Conservation (phyloP, 2,888 invertebrate species). For the Operophtera brumata region DNA sequence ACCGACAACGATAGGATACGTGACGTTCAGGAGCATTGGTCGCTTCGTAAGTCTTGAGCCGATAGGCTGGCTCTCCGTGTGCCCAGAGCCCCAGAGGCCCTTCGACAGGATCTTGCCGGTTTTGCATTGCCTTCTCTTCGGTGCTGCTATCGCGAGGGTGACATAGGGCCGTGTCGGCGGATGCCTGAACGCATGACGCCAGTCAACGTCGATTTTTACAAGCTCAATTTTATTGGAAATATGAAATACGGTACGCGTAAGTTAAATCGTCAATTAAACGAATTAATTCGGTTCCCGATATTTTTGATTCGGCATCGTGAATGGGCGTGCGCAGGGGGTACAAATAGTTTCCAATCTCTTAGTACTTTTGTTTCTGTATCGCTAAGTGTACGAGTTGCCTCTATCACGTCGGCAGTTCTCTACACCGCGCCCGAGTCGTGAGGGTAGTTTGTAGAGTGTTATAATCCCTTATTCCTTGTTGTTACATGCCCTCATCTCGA, state of each 20-base stretch:
- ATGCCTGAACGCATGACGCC: conserved; percentile 49
- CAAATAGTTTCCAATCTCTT: conserved; percentile 40
- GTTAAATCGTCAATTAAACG: conserved; percentile 73
- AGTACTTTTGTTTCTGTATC: conserved; percentile 40
- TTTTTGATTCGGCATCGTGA: conserved; percentile 30
- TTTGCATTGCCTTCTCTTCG: conserved; percentile 11
- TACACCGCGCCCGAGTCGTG: not conserved
- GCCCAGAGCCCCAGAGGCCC: not conserved
- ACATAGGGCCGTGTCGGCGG: conserved; percentile 45
- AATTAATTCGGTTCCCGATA: conserved; percentile 40
- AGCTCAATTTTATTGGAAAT: conserved; percentile 74
- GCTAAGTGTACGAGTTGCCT: conserved; percentile 40
- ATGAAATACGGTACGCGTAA: conserved; percentile 69
- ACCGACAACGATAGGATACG: not conserved
- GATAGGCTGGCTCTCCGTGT: not conserved
- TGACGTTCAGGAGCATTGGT: not conserved
- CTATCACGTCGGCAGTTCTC: conserved; percentile 29
- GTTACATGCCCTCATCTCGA: conserved; percentile 2
- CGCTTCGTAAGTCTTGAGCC: conserved; percentile 1
- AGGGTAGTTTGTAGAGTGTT: conserved; percentile 1
- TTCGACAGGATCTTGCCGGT: not conserved
- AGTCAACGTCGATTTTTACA: conserved; percentile 69
- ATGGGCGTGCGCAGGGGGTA: conserved; percentile 50
- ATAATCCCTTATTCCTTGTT: conserved; percentile 11
- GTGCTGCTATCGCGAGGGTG: conserved; percentile 39